Percentiles rank a stretch among this genome's conserved stretches.
These are phyloP conservation scores for Mamestra configurata DNA, from an alignment of 1,140 invertebrate genomes.

Conservation along the genomic window DNA sequence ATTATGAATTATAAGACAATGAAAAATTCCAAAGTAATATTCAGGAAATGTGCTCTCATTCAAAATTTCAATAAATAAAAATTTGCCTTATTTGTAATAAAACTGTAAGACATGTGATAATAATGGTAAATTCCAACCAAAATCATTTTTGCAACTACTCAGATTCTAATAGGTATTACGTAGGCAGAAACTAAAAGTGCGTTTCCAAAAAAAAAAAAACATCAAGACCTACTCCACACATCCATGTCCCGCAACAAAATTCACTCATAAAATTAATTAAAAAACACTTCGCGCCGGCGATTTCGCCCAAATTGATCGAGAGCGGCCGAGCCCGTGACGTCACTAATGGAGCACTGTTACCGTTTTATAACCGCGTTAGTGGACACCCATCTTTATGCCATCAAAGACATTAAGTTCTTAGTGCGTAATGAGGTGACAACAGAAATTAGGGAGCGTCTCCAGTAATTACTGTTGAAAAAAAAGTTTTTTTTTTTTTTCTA, in stretches of 20 bases:
- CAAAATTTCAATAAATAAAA: too few relatives aligned
- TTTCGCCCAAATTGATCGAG: constrained; percentile 84
- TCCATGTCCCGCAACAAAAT: constrained; percentile 67
- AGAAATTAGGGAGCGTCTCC: neutral
- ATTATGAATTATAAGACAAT: too few relatives aligned
- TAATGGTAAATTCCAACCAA: too few relatives aligned
- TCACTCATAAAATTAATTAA: constrained; percentile 87
- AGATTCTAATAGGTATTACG: too few relatives aligned
- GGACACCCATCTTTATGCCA: constrained; percentile 44
- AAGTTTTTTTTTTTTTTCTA: neutral
- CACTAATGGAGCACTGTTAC: constrained; percentile 80
- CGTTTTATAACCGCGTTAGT: constrained; percentile 63
- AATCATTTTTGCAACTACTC: too few relatives aligned
- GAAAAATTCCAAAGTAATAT: too few relatives aligned
- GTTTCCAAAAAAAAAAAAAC: constrained; percentile 42
- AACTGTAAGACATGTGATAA: too few relatives aligned
- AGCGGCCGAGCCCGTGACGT: constrained; percentile 72
- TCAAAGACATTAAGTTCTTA: constrained; percentile 41
- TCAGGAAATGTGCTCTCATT: too few relatives aligned
- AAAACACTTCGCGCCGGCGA: constrained; percentile 85
- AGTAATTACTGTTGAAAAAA: too few relatives aligned
- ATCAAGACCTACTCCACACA: constrained; percentile 58
- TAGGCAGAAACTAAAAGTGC: too few relatives aligned
- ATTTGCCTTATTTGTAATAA: too few relatives aligned
- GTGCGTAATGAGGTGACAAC: constrained; percentile 33